Base-by-base conservation (phyloP, 2,113 vertebrate genomes). In the Calidris pygmaea region DNA sequence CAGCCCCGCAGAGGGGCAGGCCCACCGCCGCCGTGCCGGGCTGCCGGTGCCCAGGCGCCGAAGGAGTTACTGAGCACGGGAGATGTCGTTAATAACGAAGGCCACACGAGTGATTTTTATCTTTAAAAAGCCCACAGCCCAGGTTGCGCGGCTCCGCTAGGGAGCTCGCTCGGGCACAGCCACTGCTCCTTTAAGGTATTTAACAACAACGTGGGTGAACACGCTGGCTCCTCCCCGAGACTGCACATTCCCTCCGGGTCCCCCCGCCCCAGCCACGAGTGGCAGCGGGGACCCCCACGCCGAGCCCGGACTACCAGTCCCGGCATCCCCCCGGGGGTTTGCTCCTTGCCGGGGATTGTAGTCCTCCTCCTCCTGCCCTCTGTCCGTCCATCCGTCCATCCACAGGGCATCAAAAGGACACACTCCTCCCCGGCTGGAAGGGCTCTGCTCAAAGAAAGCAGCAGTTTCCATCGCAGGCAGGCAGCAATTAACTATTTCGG, bases 171-270 rank as follows among this genome's bases (percentile, higher is more conserved):
- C 72, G 86, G 92, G 89, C 93, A 90, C 93, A 85, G 96, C 95
- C 66, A 32, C 96, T 96, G 97, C 95, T 95, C 96, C 96, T 97
- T 97, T 97, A 97, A 97, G 96, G 96, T 94, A 95, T 90, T 95
- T 77, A 95, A 95, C 93, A 95, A 96, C 96, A 96, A 97, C 94
- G 91, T 89, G 92, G 95, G 79, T 87, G 95, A 96, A 92, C 52
- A 32, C 67, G 14, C 84, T 95, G 89, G 96, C 97, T 96, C 96
- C 97, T 95, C 97, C 97, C 97, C 66, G 96, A 90, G 76, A 43
- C 85, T 34, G 83, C 39, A 85, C 95, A 92, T 96, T 94, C 96
- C 97, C 97, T 95, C 95, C 76, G 95, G 97, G 96, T 97, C 93
- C 90, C 91, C 94, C 87, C 85, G 91, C 94, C 90, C 80, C 47